Conservation (phyloP, 2,888 invertebrate genomes). For the Heliothis peltigera region DNA sequence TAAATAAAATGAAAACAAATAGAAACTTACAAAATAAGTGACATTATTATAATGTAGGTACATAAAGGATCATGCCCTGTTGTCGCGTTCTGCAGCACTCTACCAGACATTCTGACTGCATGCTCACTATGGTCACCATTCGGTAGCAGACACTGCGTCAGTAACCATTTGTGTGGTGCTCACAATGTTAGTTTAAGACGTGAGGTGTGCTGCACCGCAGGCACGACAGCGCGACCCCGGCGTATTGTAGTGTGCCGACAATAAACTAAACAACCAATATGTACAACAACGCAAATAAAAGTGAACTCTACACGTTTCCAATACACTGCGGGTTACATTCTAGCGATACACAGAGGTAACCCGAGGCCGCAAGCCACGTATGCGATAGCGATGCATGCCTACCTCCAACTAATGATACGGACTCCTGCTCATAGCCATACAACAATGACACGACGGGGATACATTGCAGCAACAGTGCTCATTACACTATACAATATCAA, state of each 20-base stretch:
- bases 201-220: not conserved
- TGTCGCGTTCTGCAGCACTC: slow-evolving; percentile 2
- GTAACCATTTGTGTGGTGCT: too few species aligned
- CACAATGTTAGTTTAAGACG: too few species aligned
- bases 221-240: slow-evolving; percentile 3
- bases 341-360: slow-evolving; percentile 49
- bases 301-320: slow-evolving; percentile 57
- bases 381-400: slow-evolving; percentile 68
- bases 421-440: slow-evolving; percentile 49
- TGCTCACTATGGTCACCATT: not conserved
- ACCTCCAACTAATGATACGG: slow-evolving; percentile 49
- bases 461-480: slow-evolving; percentile 56
- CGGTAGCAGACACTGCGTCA: not conserved
- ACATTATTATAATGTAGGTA: too few species aligned
- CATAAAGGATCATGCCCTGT: slow-evolving; percentile 3
- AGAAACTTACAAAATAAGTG: slow-evolving; percentile 35
- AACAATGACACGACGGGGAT: slow-evolving; percentile 61
- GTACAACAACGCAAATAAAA: slow-evolving; percentile 61
- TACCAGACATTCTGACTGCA: not conserved
- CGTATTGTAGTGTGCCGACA: slow-evolving; percentile 25
- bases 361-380: slow-evolving; percentile 72
- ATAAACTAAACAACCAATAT: slow-evolving; percentile 47
- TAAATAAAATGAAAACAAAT: slow-evolving; percentile 43
- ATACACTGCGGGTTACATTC: slow-evolving; percentile 66
- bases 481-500: slow-evolving; percentile 60